Percentiles rank a stretch among this genome's conserved stretches.
Evolutionary conservation across 2,113 vertebrate species (phyloP).

Genomic region (Muntiacus muntjak): DNA sequence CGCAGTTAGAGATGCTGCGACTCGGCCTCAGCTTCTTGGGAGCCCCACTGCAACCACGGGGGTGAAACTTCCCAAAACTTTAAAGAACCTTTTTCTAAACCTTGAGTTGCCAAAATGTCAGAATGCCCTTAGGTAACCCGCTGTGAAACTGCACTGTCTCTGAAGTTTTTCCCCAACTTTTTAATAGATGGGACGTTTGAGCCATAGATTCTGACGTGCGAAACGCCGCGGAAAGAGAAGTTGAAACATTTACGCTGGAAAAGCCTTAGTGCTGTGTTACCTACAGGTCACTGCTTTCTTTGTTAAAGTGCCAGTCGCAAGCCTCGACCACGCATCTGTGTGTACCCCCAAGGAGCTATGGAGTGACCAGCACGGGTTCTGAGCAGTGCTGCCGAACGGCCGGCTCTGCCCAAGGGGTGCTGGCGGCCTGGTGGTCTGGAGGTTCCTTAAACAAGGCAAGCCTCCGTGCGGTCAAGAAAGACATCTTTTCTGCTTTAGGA

Average conservation of each 20-base stretch:
- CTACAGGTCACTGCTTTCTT: constrained; percentile 40
- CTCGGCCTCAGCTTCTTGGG: not conserved
- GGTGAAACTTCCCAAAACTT: not conserved
- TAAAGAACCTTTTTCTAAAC: not conserved
- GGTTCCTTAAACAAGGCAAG: constrained; percentile 22
- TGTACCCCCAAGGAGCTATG: not conserved
- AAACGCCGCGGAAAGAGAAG: not conserved
- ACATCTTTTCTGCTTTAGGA: not conserved
- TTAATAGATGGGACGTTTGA: not conserved
- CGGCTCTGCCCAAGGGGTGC: not conserved
- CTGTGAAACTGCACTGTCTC: not conserved
- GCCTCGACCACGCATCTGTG: not conserved
- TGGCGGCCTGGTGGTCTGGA: not conserved
- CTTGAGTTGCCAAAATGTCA: not conserved
- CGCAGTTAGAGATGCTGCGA: not conserved
- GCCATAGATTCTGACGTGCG: not conserved
- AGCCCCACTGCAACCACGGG: not conserved
- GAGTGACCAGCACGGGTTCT: not conserved
- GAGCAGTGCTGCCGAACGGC: not conserved
- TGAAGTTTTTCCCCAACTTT: not conserved
- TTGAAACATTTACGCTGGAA: not conserved
- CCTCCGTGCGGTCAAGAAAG: not conserved
- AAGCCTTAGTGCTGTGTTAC: not conserved
- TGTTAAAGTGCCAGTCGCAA: not conserved
- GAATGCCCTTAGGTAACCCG: not conserved